These are phyloP conservation scores for Pipistrellus kuhlii DNA, from an alignment of 2,797 vertebrate species.

Conservation along the genomic window DNA sequence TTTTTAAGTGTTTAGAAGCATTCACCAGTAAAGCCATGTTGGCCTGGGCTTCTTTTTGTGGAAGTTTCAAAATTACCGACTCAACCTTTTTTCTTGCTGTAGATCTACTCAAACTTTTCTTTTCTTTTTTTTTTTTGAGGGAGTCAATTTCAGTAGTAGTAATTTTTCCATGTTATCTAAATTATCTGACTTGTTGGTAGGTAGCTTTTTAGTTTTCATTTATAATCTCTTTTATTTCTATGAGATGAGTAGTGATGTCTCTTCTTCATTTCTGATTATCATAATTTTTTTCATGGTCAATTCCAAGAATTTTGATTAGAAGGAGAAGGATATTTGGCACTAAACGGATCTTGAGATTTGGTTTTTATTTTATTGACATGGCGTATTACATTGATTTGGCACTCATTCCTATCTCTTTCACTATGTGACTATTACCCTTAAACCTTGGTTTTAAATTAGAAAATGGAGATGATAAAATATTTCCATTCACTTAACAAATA, in stretches of 20 bases:
- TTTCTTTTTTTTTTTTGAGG: not conserved
- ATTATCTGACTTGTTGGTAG: constrained; percentile 10
- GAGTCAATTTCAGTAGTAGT: not conserved
- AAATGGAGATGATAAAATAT: not conserved
- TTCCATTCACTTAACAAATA: not conserved
- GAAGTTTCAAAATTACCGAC: not conserved
- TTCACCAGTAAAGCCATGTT: not conserved
- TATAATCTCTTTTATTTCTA: constrained; percentile 3
- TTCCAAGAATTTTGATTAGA: not conserved
- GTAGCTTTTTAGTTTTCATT: not conserved
- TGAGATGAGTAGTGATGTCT: not conserved
- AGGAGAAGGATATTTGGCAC: not conserved
- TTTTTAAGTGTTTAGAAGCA: not conserved
- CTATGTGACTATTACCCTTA: not conserved
- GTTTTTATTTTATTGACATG: not conserved
- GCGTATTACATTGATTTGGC: not conserved
- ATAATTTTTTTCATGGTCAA: not conserved
- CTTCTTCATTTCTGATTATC: not conserved
- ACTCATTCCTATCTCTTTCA: not conserved
- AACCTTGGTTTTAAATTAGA: constrained; percentile 8
- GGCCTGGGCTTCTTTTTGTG: not conserved
- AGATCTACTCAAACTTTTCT: not conserved
- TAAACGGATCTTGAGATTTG: not conserved
- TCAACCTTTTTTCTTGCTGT: not conserved
- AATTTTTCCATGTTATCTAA: constrained; percentile 16